Evolutionary conservation across 92 coral and sea anemone species (phyloP).

Genomic region (Parazoanthus darwini): DNA sequence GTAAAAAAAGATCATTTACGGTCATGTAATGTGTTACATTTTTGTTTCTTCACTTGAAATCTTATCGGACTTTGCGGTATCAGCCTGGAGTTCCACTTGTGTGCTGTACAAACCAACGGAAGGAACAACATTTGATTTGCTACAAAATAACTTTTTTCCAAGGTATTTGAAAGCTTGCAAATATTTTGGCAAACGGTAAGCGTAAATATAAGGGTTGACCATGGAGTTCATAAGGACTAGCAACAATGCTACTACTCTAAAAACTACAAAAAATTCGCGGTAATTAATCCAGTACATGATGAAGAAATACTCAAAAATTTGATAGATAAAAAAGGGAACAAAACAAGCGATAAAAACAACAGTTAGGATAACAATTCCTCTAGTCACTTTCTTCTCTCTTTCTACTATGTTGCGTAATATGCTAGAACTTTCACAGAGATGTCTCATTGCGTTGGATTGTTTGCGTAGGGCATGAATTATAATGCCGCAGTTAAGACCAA

Average conservation of each 20-base stretch:
- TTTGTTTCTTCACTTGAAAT: no score
- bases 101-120: no score
- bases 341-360: not conserved
- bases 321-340: not conserved
- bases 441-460: not conserved
- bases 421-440: not conserved
- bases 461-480: no score
- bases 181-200: slow-evolving; percentile 57
- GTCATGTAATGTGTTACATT: no score
- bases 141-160: not conserved
- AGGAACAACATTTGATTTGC: not conserved
- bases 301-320: not conserved
- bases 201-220: slow-evolving; percentile 54
- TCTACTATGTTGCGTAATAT: not conserved
- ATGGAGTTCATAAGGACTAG: slow-evolving; percentile 58
- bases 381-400: not conserved
- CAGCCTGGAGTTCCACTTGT: no score
- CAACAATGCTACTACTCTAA: not conserved
- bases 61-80: no score
- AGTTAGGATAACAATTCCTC: not conserved
- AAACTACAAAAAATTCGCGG: not conserved
- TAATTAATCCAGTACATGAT: not conserved
- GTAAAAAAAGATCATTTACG: no score
- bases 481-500: no score
- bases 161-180: slow-evolving; percentile 32